Evolutionary conservation across 2,888 invertebrate genomes (phyloP), one percentile per base, ranked within the genome.

Genomic region (Drosophila koepferae): DNA sequence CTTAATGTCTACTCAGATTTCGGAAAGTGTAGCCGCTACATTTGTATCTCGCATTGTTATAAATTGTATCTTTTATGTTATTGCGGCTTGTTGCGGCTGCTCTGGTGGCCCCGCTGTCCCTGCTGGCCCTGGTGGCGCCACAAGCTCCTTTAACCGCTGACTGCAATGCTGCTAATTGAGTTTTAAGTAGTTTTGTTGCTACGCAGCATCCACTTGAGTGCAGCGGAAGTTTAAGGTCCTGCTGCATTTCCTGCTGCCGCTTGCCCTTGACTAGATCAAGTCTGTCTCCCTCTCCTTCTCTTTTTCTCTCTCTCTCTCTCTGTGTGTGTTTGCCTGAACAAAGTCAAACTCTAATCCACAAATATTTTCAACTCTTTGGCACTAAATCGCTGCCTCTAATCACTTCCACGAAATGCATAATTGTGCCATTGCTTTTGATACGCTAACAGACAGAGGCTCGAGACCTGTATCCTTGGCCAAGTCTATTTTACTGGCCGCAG

Each of bases 311-410:
- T 41, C 9, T 41, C n/a, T 9, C 8, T 6, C 2, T n/a, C 8
- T 43, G 6, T 31, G 9, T n/a, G 16, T n/a, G 6, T 41, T 36
- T 7, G 40, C 38, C 40, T 43, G 34, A 23, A 38, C 23, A 36
- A 68, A 75, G 81, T 66, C 80, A 68, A 61, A 49, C 65, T 49
- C 62, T 79, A 85, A 85, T 85, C 89, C 84, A 75, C 68, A 89
- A 85, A 85, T 86, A 89, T 89, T 89, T 77, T 79, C 87, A 89
- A 89, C 89, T 86, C 89, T 89, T 85, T 86, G 74, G 58, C 76
- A 65, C 69, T 85, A 80, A 82, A 80, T 80, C 82, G 68, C 67
- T 66, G 66, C 61, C 36, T 70, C 63, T 86, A 87, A 89, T 85
- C 82, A 87, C 73, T 89, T 89, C 91, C 72, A 18, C 65, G 89